Evolutionary conservation across 2,888 invertebrate species (phyloP), one percentile per base, ranked within the genome.

Genomic region (Campaea margaritaria): DNA sequence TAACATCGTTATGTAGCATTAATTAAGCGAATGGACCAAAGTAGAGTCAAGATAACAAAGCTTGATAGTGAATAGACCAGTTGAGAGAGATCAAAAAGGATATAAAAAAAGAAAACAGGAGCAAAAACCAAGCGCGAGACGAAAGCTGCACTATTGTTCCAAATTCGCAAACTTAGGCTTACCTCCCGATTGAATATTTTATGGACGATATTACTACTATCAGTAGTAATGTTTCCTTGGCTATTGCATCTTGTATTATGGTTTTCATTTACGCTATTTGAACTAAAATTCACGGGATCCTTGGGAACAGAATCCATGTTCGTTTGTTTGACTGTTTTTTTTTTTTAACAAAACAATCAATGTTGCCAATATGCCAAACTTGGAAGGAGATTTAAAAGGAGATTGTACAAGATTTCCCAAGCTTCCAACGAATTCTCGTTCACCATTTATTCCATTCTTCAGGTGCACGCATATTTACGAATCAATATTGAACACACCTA

Each of bases 111-210:
- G 62, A 74, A 75, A 75, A 69, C 67, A 58, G 61, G 68, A 66
- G 70, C 68, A 63, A 69, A 72, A 66, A 71, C 65, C 68, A 74
- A 70, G 70, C 74, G 72, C 68, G 64, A 63, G 65, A 72, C 55
- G 64, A 62, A 55, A 47, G 54, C 58, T 62, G 61, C 48, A 53
- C 46, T 46, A 69, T 60, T 63, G 55, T 43, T 27, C 45, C 64
- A 68, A 69, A 69, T 73, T 67, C 58, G 58, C 59, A 15, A 68
- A 65, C 63, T 70, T 67, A 69, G 65, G 83, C 89, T 89, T 83
- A 94, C 94, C 93, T 94, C 94, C 79, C 94, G 90, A 78, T 93
- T 93, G 75, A 93, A 92, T 75, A 94, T 85, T 86, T 94, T 94
- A 76, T 89, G 83, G 65, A 90, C 80, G 70, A 86, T 87, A 77